A percentile compares a stretch with the other conserved stretches of the same genome.
phyloP scores from a whole-genome alignment of 1,140 invertebrate species.

The Drosophila bocki region DNA sequence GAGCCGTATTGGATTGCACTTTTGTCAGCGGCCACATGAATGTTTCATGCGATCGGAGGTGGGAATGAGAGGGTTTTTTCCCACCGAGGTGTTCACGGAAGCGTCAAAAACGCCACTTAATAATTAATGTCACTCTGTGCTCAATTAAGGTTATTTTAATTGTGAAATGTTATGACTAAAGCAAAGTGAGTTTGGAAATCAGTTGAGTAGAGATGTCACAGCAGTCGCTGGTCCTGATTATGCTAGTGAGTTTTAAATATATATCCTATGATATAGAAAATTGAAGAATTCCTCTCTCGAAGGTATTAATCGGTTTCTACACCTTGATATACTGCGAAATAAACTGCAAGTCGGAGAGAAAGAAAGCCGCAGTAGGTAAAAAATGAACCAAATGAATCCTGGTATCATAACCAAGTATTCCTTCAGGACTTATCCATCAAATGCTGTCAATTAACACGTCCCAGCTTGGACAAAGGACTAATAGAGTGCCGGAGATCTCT shows the following conservation, averaged over 20 bases:
- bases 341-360: conserved; percentile 32
- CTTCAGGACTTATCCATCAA: conserved; percentile 45
- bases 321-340: conserved; percentile 17
- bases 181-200: neutral
- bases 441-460: conserved; percentile 61
- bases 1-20: conserved; percentile 33
- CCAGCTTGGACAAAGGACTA: conserved; percentile 54
- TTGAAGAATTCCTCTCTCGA: neutral
- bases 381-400: neutral
- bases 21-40: conserved; percentile 29
- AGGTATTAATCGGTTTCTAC: conserved; percentile 20
- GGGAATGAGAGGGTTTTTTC: conserved; percentile 21
- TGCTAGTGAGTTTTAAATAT: conserved; percentile 7
- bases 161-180: conserved; percentile 32
- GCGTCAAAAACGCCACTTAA: conserved; percentile 42
- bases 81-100: conserved; percentile 10
- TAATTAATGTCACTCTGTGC: conserved; percentile 34
- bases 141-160: conserved; percentile 55
- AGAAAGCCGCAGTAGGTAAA: conserved; percentile 60
- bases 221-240: neutral
- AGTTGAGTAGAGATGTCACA: conserved; percentile 25
- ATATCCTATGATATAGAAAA: neutral
- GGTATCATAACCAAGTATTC: neutral
- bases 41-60: neutral
- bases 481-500: conserved; percentile 37